Base-by-base conservation (phyloP, 2,888 invertebrate species). In the Troides aeacus region DNA sequence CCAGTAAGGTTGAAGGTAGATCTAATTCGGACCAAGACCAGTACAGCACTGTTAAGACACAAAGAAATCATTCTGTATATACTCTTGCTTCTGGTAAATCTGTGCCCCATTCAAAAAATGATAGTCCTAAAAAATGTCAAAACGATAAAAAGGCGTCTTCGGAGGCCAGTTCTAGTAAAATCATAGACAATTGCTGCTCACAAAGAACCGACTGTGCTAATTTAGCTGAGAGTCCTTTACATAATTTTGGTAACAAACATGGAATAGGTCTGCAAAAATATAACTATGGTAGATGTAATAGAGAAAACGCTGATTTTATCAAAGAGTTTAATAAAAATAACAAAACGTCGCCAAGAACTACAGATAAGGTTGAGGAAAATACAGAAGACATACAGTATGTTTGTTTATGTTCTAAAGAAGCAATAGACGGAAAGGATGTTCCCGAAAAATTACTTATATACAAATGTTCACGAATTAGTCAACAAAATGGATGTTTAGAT, bases 61-160 rank as follows among this genome's bases (percentile, higher is more conserved):
- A 86, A 68, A 85, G 86, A 77, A 90, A 85, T 73, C 92, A 92
- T 75, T 91, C 92, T 10, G 92, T 92, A 1, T 92, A 89, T 72
- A 92, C 92, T 18, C 79, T 92, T 39, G 89, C 92, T 6, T 90
- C 91, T 50, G 87, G 84, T 30, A 86, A 84, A 74, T 86, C 87
- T 12, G 84, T 87, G 59, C 72, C 74, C 58, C 80, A 80, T 66
- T 75, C 76, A 59, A 86, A 83, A 73, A 83, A 83, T 56, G 74
- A 74, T 6, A 85, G 84, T 65, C 72, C 81, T 39, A 86, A 83
- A 73, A 86, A 84, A 61, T 83, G 79, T 70, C 82, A 84, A 65
- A 76, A 78, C 56, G 84, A 84, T 74, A 74, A 78, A 8, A 81
- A 78, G 68, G 80, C 81, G 58, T 69, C 76, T 66, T 75, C 78